A percentile compares a stretch with the other conserved stretches of the same genome.
phyloP scores from a whole-genome alignment of 2,797 vertebrate species.

The Sebastes hopkinsi region DNA sequence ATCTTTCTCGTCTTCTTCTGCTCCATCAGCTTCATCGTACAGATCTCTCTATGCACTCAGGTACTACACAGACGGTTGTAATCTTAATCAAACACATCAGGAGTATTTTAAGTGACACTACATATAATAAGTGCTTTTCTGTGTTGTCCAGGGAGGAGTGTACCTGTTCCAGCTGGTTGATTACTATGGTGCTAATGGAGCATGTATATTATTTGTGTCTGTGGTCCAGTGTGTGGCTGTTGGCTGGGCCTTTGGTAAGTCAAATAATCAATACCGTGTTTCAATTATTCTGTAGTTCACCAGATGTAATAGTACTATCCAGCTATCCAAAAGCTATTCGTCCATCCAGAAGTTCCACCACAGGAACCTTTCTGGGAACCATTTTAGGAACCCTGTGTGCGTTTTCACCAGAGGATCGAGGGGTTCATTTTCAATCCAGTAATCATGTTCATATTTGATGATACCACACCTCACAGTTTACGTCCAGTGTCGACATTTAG shows the following conservation, averaged over 20 bases:
- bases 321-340: neutral
- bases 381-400: neutral
- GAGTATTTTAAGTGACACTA: neutral
- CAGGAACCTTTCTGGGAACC: neutral
- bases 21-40: slow-evolving; percentile 46
- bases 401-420: neutral
- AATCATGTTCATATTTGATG: neutral
- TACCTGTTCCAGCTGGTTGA: slow-evolving; percentile 91
- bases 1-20: slow-evolving; percentile 66
- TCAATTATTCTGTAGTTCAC: neutral
- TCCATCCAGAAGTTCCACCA: neutral
- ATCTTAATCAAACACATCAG: neutral
- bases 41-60: slow-evolving; percentile 67
- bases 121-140: neutral
- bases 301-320: neutral
- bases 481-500: neutral
- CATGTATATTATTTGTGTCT: slow-evolving; percentile 82
- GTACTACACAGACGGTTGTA: slow-evolving; percentile 26
- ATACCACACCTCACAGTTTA: neutral
- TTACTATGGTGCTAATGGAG: slow-evolving; percentile 88
- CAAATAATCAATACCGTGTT: too few species aligned
- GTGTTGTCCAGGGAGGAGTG: slow-evolving; percentile 85
- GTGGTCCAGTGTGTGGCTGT: slow-evolving; percentile 76
- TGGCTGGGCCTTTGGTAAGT: slow-evolving; percentile 84
- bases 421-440: neutral